Percentiles rank a stretch among this genome's conserved stretches.
Evolutionary conservation across 2,888 invertebrate species (phyloP).

Genomic region (Lasioglossum malachurum): DNA sequence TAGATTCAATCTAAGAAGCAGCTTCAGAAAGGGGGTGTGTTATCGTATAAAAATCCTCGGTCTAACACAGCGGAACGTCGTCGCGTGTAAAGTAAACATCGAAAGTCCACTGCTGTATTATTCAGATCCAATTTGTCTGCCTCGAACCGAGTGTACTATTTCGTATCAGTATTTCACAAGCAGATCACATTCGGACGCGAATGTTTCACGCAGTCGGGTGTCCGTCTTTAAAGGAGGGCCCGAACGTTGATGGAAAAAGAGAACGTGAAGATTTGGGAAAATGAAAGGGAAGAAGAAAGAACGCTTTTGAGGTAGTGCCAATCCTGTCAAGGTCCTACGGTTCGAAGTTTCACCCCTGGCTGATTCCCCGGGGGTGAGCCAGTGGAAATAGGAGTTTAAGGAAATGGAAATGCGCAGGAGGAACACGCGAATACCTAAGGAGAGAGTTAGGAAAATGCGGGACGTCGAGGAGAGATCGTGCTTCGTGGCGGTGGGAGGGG

Average conservation of each 20-base stretch:
- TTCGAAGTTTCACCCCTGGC: constrained; percentile 51
- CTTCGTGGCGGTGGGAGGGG: constrained; percentile 24
- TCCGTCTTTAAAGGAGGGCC: not conserved
- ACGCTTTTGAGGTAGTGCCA: constrained; percentile 76
- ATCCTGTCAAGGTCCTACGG: constrained; percentile 57
- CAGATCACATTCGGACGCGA: constrained; percentile 49
- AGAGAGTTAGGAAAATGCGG: constrained; percentile 53
- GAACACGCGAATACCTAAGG: constrained; percentile 38
- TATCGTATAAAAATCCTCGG: not conserved
- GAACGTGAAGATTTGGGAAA: constrained; percentile 11
- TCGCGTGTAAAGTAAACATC: not conserved
- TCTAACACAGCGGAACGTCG: not conserved
- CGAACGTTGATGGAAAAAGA: not conserved
- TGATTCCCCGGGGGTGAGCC: constrained; percentile 17
- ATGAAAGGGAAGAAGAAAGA: constrained; percentile 51
- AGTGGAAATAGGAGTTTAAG: constrained; percentile 64
- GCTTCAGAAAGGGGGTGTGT: not conserved
- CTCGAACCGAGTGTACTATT: not conserved
- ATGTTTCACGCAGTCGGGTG: constrained; percentile 39
- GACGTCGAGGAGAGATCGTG: constrained; percentile 15
- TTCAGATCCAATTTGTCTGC: not conserved
- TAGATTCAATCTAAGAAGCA: not conserved
- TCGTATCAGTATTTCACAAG: constrained; percentile 18
- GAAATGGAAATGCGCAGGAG: constrained; percentile 64
- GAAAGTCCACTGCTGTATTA: not conserved